Evolutionary conservation across 92 coral and sea anemone species (phyloP).

Genomic region (Plumapathes pennacea): DNA sequence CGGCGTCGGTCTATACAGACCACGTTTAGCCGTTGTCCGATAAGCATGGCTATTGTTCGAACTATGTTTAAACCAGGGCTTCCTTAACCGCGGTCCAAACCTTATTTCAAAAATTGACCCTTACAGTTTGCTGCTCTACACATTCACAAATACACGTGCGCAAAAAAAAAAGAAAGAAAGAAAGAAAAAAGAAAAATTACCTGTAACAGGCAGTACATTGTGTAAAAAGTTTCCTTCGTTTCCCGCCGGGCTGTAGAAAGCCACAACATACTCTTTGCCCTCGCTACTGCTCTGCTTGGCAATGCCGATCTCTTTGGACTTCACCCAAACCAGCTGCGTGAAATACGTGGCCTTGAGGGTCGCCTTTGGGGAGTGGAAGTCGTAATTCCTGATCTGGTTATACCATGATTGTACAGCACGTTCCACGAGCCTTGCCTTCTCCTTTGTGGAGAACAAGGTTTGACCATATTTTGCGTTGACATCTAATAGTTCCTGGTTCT

Average conservation of each 20-base stretch:
- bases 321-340: constrained; percentile 87
- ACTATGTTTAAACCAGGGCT: too few relatives aligned
- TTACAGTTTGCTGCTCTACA: too few relatives aligned
- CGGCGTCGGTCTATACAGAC: too few relatives aligned
- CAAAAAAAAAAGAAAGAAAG: too few relatives aligned
- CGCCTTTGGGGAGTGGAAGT: constrained; percentile 60
- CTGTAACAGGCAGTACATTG: constrained; percentile 87
- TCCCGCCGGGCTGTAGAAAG: constrained; percentile 79
- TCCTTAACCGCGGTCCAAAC: too few relatives aligned
- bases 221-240: constrained; percentile 33
- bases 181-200: too few relatives aligned
- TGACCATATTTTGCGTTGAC: constrained; percentile 80
- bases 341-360: constrained; percentile 69
- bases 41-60: too few relatives aligned
- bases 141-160: too few relatives aligned
- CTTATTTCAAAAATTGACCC: too few relatives aligned
- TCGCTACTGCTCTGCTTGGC: constrained; percentile 68
- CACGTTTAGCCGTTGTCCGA: too few relatives aligned
- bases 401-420: constrained; percentile 83
- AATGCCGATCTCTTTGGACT: constrained; percentile 67
- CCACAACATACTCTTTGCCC: constrained; percentile 77
- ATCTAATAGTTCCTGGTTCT: constrained; percentile 68
- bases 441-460: constrained; percentile 63
- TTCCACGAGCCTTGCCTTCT: constrained; percentile 17
- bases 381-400: constrained; percentile 80